These are phyloP conservation scores for Dolichoris vasculosae DNA, from an alignment of 1,140 invertebrate species.

Conservation along the genomic window DNA sequence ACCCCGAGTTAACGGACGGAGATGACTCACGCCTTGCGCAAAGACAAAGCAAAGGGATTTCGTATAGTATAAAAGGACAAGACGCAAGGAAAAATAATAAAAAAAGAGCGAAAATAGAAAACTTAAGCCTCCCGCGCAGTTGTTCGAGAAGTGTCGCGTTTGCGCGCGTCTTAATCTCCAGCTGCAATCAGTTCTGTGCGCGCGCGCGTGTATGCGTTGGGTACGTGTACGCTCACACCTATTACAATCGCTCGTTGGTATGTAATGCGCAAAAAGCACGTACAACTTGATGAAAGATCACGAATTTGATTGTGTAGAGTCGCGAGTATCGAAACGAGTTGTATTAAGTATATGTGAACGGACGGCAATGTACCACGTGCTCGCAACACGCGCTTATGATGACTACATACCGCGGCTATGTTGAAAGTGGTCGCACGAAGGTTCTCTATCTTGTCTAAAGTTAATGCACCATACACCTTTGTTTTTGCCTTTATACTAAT, in stretches of 20 bases:
- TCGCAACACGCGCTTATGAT: background rate
- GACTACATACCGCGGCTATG: too few relatives aligned
- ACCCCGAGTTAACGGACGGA: background rate
- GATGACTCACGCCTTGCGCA: conserved; percentile 43
- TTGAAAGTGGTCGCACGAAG: too few relatives aligned
- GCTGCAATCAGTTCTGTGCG: conserved; percentile 62
- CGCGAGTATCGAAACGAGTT: background rate
- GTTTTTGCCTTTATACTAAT: too few relatives aligned
- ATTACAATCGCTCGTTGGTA: background rate
- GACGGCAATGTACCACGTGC: background rate
- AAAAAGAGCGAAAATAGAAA: background rate
- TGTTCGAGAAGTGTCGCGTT: conserved; percentile 50
- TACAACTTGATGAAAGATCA: background rate
- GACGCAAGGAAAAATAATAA: background rate
- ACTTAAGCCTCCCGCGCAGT: background rate
- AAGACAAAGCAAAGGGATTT: background rate
- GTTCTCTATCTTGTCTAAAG: too few relatives aligned
- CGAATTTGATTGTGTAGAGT: conserved; percentile 9
- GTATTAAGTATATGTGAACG: background rate
- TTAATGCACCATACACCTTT: too few relatives aligned
- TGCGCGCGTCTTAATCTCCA: conserved; percentile 55
- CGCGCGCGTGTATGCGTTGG: background rate
- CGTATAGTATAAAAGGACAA: background rate
- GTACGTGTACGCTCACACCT: background rate
- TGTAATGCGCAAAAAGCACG: background rate